A percentile compares a stretch with the other conserved stretches of the same genome.
phyloP scores from a whole-genome alignment of 2,888 invertebrate genomes.

The Gari tellinella region DNA sequence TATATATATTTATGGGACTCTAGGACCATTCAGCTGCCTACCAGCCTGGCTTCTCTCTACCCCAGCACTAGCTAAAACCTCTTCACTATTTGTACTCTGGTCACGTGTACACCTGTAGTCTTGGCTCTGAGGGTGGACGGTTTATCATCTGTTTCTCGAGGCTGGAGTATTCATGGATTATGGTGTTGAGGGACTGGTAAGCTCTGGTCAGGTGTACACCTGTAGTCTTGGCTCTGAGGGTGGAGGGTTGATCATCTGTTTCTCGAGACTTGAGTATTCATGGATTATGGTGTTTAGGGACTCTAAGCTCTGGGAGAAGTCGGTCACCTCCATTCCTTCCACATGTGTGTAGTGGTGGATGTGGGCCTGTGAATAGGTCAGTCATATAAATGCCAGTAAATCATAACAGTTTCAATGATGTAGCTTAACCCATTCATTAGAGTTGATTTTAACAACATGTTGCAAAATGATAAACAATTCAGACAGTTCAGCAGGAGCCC shows the following conservation, averaged over 20 bases:
- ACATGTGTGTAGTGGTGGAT: conserved; percentile 84
- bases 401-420: too few relatives aligned
- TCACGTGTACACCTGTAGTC: conserved; percentile 73
- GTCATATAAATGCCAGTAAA: too few relatives aligned
- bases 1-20: too few relatives aligned
- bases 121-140: conserved; percentile 69
- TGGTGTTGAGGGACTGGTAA: conserved; percentile 77
- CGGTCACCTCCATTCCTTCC: conserved; percentile 82
- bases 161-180: conserved; percentile 80
- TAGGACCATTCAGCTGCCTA: too few relatives aligned
- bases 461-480: too few relatives aligned
- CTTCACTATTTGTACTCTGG: too few relatives aligned
- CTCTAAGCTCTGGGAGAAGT: conserved; percentile 81
- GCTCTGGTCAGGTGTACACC: conserved; percentile 62
- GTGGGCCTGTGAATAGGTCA: conserved; percentile 83
- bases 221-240: conserved; percentile 73
- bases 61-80: too few relatives aligned
- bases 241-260: conserved; percentile 70
- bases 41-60: too few relatives aligned
- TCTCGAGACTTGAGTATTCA: conserved; percentile 80
- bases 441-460: too few relatives aligned
- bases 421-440: too few relatives aligned
- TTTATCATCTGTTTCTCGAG: conserved; percentile 75
- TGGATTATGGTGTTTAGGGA: conserved; percentile 79
- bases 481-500: too few relatives aligned